These are phyloP conservation scores for Laticauda colubrina DNA, from an alignment of 2,113 vertebrate species.

Conservation along the genomic window DNA sequence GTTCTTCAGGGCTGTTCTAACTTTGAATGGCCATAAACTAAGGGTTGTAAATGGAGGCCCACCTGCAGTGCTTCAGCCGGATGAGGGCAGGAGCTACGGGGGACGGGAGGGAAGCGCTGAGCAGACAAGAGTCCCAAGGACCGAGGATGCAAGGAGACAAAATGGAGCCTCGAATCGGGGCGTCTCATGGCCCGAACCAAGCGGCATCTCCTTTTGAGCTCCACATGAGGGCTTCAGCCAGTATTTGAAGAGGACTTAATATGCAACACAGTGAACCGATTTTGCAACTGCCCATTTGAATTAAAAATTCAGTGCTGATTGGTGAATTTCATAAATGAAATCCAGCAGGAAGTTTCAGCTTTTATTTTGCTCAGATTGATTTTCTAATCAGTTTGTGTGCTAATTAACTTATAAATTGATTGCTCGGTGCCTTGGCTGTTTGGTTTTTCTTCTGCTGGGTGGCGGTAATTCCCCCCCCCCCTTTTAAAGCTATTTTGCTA, in stretches of 20 bases:
- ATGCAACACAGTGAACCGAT: background rate
- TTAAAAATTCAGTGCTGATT: background rate
- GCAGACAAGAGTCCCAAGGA: background rate
- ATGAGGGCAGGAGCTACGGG: background rate
- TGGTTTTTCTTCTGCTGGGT: background rate
- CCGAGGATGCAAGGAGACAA: too few species aligned
- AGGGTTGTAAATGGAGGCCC: background rate
- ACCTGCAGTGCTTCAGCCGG: background rate
- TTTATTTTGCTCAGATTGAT: background rate
- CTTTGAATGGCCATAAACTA: background rate
- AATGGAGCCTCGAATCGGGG: background rate
- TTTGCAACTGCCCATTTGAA: background rate
- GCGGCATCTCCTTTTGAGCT: background rate
- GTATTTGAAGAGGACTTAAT: conserved; percentile 3
- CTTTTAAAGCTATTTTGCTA: background rate
- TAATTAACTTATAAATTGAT: conserved; percentile 3
- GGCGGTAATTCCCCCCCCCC: too few species aligned
- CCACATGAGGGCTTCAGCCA: background rate
- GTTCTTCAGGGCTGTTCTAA: background rate
- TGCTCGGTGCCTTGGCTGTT: background rate
- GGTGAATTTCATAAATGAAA: background rate
- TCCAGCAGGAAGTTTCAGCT: background rate
- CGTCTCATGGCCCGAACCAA: background rate
- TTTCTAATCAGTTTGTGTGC: background rate
- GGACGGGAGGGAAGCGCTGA: background rate